Conservation (phyloP, 2,113 vertebrate genomes). For the Osmerus eperlanus region DNA sequence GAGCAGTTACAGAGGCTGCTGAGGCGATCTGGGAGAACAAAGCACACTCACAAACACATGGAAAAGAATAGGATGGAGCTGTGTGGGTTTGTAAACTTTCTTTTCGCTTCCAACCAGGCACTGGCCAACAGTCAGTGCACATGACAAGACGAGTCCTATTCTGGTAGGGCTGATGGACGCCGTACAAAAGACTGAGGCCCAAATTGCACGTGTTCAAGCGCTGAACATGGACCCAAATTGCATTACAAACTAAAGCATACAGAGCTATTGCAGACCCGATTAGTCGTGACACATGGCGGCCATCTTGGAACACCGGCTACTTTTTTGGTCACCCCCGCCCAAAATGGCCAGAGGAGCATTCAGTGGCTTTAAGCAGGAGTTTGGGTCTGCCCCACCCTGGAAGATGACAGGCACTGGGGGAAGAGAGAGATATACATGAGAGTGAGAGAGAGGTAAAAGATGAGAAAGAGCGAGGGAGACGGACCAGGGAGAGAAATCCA, state of each 20-base stretch:
- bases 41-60: slow-evolving; percentile 58
- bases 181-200: too few species aligned
- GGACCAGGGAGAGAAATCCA: slow-evolving; percentile 1
- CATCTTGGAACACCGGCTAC: too few species aligned
- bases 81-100: slow-evolving; percentile 58
- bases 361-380: too few species aligned
- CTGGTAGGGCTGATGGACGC: slow-evolving; percentile 51
- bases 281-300: too few species aligned
- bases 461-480: slow-evolving; percentile 23
- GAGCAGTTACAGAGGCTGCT: slow-evolving; percentile 58
- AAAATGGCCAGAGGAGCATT: too few species aligned
- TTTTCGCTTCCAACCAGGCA: slow-evolving; percentile 48
- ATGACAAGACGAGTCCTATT: slow-evolving; percentile 55
- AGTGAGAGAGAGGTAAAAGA: background rate
- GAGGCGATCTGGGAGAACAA: slow-evolving; percentile 67
- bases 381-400: too few species aligned
- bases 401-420: slow-evolving; percentile 27
- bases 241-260: too few species aligned
- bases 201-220: too few species aligned
- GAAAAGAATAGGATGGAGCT: slow-evolving; percentile 59
- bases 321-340: too few species aligned
- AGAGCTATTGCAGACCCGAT: too few species aligned
- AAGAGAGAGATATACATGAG: background rate
- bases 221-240: too few species aligned
- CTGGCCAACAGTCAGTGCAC: slow-evolving; percentile 55